These are phyloP conservation scores for Yponomeuta evonymella DNA, from an alignment of 2,888 invertebrate genomes.

Conservation along the genomic window DNA sequence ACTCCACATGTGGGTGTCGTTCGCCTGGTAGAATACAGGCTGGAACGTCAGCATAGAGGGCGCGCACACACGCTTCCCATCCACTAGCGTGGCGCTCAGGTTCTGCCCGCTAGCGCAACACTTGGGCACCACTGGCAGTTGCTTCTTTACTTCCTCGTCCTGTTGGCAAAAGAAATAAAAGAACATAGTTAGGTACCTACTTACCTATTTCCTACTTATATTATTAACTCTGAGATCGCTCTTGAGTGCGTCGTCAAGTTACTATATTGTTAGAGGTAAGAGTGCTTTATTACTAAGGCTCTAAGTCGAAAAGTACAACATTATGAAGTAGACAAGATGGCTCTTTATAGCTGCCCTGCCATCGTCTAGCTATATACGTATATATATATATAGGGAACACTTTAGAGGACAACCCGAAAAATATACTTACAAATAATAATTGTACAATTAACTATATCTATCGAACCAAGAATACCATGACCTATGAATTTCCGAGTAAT, in stretches of 20 bases:
- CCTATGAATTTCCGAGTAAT: too few species aligned
- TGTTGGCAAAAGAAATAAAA: conserved; percentile 25
- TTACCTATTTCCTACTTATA: too few species aligned
- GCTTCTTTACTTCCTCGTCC: conserved; percentile 55
- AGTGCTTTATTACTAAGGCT: too few species aligned
- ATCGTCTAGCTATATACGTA: too few species aligned
- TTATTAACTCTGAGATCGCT: background rate
- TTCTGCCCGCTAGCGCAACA: conserved; percentile 73
- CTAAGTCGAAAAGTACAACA: too few species aligned
- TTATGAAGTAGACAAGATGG: too few species aligned
- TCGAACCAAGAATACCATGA: too few species aligned
- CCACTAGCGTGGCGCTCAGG: conserved; percentile 44
- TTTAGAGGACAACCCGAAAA: too few species aligned
- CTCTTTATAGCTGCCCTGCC: too few species aligned
- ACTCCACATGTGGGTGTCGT: conserved; percentile 64
- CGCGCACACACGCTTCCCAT: conserved; percentile 53
- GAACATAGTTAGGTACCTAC: background rate
- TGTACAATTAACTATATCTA: too few species aligned
- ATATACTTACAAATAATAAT: too few species aligned
- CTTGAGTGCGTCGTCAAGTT: background rate
- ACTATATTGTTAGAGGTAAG: background rate
- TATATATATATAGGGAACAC: too few species aligned
- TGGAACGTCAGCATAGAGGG: conserved; percentile 60
- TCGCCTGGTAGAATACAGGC: conserved; percentile 70
- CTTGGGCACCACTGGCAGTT: conserved; percentile 66